phyloP scores from a whole-genome alignment of 2,888 invertebrate species.

The Bibio marci region DNA sequence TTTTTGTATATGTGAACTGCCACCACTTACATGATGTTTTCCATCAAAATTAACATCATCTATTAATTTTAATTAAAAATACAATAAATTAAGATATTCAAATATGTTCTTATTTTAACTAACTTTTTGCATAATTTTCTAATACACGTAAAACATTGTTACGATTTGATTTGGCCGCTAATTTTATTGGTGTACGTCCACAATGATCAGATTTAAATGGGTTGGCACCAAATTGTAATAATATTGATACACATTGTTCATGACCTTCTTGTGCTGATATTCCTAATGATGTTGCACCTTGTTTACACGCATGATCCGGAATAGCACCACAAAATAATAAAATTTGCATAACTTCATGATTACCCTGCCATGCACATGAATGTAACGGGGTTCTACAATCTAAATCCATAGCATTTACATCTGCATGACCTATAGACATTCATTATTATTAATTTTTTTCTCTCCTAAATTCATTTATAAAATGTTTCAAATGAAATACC shows the following conservation, averaged over 20 bases:
- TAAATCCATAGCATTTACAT: slow-evolving; percentile 74
- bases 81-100: slow-evolving; percentile 4
- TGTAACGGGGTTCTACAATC: slow-evolving; percentile 81
- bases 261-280: slow-evolving; percentile 95
- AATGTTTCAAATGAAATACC: slow-evolving; percentile 21
- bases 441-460: not conserved
- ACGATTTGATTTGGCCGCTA: slow-evolving; percentile 85
- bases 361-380: slow-evolving; percentile 93
- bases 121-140: slow-evolving; percentile 44
- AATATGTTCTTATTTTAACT: no score
- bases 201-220: slow-evolving; percentile 74
- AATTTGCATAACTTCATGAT: slow-evolving; percentile 64
- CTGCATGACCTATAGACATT: slow-evolving; percentile 45
- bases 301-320: slow-evolving; percentile 82
- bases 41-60: slow-evolving; percentile 27
- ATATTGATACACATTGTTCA: slow-evolving; percentile 72
- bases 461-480: not conserved
- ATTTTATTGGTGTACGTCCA: slow-evolving; percentile 70
- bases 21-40: slow-evolving; percentile 19
- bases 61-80: no score
- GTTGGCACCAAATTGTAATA: slow-evolving; percentile 70
- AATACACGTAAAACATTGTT: slow-evolving; percentile 62
- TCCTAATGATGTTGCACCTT: slow-evolving; percentile 88
- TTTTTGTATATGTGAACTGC: slow-evolving; percentile 17
- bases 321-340: slow-evolving; percentile 63